phyloP scores from a whole-genome alignment of 2,888 invertebrate genomes.

The Scaptomyza parva region DNA sequence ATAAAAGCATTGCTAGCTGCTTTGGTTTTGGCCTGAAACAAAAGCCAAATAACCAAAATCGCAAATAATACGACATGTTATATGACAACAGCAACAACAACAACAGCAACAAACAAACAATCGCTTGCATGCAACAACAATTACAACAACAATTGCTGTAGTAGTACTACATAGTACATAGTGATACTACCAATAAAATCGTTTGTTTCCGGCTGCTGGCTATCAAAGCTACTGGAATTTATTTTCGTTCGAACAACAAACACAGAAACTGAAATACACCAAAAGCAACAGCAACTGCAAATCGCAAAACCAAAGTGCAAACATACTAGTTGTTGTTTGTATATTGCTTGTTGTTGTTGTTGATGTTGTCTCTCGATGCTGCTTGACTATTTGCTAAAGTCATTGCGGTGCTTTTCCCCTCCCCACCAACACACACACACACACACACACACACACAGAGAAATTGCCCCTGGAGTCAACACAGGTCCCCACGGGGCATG shows the following conservation, averaged over 20 bases:
- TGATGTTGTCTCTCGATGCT: slow-evolving; percentile 61
- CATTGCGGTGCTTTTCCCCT: slow-evolving; percentile 70
- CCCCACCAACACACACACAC: slow-evolving; percentile 21
- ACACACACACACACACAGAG: slow-evolving; percentile 6
- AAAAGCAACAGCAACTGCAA: slow-evolving; percentile 62
- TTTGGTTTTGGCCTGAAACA: slow-evolving; percentile 48
- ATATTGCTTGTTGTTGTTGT: slow-evolving; percentile 33
- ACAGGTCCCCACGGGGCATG: slow-evolving; percentile 48
- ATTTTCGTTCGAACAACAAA: slow-evolving; percentile 68
- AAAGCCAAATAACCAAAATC: slow-evolving; percentile 74
- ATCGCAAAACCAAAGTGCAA: slow-evolving; percentile 81
- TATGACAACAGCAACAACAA: slow-evolving; percentile 61
- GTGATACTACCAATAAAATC: slow-evolving; percentile 78
- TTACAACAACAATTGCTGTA: slow-evolving; percentile 60
- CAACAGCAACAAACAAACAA: slow-evolving; percentile 63
- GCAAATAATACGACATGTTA: slow-evolving; percentile 80
- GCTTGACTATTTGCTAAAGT: slow-evolving; percentile 79
- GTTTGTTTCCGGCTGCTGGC: slow-evolving; percentile 72
- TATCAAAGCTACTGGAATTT: slow-evolving; percentile 76
- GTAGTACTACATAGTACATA: slow-evolving; percentile 42
- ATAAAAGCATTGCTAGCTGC: slow-evolving; percentile 39
- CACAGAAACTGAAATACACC: slow-evolving; percentile 52
- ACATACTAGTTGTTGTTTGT: slow-evolving; percentile 59
- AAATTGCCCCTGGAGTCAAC: slow-evolving; percentile 52
- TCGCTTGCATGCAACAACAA: slow-evolving; percentile 50